These are phyloP conservation scores for Helobdella robusta DNA, from an alignment of 2,888 invertebrate species.

Conservation along the genomic window DNA sequence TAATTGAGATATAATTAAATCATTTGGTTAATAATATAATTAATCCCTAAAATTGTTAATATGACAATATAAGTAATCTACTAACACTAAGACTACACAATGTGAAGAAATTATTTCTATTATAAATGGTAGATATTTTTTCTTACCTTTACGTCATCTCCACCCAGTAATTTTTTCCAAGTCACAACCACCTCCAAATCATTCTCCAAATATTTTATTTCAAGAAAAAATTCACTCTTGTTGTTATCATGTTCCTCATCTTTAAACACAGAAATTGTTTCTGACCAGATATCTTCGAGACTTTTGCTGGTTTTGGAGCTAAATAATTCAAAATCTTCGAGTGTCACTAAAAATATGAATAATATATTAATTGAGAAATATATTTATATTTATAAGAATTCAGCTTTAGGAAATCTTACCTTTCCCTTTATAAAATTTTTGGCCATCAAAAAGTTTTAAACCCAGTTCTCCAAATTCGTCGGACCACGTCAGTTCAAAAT, in stretches of 20 bases:
- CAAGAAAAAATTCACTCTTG: no score
- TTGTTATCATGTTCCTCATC: no score
- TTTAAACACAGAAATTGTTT: not conserved
- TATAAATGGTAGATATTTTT: no score
- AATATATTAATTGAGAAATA: not conserved
- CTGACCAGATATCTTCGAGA: not conserved
- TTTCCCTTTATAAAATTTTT: conserved; percentile 1
- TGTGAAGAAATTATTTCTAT: no score
- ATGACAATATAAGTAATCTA: not conserved
- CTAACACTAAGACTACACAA: not conserved
- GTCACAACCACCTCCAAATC: not conserved
- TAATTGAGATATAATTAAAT: no score
- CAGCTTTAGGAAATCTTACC: conserved; percentile 7
- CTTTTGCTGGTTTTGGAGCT: not conserved
- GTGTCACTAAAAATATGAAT: not conserved
- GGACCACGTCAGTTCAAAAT: not conserved
- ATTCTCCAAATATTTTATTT: conserved; percentile 4
- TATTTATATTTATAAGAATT: not conserved
- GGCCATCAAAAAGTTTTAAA: not conserved
- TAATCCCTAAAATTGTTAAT: not conserved
- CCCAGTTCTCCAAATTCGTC: not conserved
- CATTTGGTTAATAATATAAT: not conserved
- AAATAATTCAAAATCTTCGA: conserved; percentile 9
- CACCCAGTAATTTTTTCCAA: conserved; percentile 1
- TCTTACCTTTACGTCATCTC: conserved; percentile 3